phyloP scores from a whole-genome alignment of 2,797 vertebrate species.

The Pangasius mekongensis region DNA sequence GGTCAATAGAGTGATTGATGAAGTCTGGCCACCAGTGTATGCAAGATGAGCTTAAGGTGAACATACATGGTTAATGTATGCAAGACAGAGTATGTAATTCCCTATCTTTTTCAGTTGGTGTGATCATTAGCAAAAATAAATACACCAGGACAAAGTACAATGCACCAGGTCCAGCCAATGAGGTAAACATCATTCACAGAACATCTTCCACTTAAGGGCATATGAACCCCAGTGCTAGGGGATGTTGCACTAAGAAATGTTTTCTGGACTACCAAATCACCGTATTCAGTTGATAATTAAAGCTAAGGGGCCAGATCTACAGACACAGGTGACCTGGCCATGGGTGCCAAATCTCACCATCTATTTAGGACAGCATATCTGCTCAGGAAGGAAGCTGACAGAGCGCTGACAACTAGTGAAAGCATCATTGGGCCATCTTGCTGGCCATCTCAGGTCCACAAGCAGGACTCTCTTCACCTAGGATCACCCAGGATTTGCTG shows the following conservation, averaged over 20 bases:
- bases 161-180: background rate
- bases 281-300: background rate
- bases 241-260: background rate
- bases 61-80: too few relatives aligned
- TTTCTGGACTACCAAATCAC: background rate
- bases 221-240: background rate
- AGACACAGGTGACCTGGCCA: background rate
- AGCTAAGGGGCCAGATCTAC: background rate
- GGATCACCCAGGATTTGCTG: too few relatives aligned
- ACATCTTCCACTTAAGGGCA: background rate
- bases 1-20: background rate
- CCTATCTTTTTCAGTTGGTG: too few relatives aligned
- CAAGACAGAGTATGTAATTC: too few relatives aligned
- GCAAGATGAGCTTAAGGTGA: too few relatives aligned
- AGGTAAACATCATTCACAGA: background rate
- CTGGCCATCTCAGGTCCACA: too few relatives aligned
- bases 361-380: background rate
- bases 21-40: background rate
- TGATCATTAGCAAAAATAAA: background rate
- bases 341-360: background rate
- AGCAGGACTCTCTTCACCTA: too few relatives aligned
- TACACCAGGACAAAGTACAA: background rate
- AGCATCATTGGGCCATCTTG: too few relatives aligned
- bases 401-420: too few relatives aligned
- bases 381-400: background rate